These are phyloP conservation scores for Saccopteryx leptura DNA, from an alignment of 2,113 vertebrate species.

Conservation along the genomic window DNA sequence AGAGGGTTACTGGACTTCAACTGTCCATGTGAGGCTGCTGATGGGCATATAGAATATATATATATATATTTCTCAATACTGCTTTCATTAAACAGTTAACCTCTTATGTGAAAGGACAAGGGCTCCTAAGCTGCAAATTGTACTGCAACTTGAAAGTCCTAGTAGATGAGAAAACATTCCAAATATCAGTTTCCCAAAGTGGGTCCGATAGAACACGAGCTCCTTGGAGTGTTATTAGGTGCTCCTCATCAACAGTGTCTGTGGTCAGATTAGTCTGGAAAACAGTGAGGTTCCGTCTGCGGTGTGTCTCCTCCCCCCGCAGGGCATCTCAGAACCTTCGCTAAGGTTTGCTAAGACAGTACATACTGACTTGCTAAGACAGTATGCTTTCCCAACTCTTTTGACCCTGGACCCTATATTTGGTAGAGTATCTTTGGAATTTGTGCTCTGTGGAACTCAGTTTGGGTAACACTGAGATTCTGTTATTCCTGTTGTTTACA, in stretches of 20 bases:
- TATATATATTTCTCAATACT: not conserved
- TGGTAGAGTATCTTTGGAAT: slow-evolving; percentile 41
- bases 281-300: not conserved
- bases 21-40: not conserved
- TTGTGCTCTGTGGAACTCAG: not conserved
- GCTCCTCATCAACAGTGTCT: not conserved
- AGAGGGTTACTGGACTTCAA: not conserved
- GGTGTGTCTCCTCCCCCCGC: not conserved
- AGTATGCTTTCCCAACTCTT: not conserved
- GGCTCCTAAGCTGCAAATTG: not conserved
- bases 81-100: not conserved
- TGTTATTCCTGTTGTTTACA: not conserved
- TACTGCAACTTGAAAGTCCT: not conserved
- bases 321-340: not conserved
- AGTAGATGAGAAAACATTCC: slow-evolving; percentile 42
- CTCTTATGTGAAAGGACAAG: not conserved
- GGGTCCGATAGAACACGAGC: not conserved
- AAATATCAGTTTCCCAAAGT: not conserved
- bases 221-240: slow-evolving; percentile 39
- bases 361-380: not conserved
- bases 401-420: not conserved
- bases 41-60: not conserved
- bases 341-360: too few relatives aligned
- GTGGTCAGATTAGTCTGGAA: slow-evolving; percentile 20
- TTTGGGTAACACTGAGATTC: not conserved